Evolutionary conservation across 2,113 vertebrate genomes (phyloP).

Genomic region (Nyctereutes procyonoides): DNA sequence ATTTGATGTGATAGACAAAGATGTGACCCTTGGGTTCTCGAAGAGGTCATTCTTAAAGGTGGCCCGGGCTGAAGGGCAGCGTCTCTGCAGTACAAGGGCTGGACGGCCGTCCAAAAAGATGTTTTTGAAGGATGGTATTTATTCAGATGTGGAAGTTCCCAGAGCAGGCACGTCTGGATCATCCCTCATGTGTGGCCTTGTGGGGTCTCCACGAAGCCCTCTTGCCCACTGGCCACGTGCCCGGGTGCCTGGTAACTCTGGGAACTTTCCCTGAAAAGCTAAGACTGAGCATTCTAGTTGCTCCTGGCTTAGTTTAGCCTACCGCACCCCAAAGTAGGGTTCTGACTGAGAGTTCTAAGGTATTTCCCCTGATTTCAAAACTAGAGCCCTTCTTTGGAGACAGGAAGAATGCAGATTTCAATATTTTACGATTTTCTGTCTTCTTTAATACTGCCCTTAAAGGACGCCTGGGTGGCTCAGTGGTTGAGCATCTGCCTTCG

Average conservation of each 20-base stretch:
- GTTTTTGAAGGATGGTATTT: neutral
- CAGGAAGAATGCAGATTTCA: slow-evolving; percentile 57
- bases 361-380: slow-evolving; percentile 23
- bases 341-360: neutral
- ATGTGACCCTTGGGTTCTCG: neutral
- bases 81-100: neutral
- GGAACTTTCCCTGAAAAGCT: neutral
- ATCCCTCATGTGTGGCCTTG: accelerated
- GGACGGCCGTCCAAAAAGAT: neutral
- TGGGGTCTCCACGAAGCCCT: neutral
- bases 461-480: no score
- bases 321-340: neutral
- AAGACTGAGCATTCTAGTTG: no score
- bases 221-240: neutral
- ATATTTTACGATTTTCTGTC: neutral
- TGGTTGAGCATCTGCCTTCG: no score
- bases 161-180: accelerated
- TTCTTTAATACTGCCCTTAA: slow-evolving; percentile 47
- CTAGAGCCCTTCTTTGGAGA: slow-evolving; percentile 61
- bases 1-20: neutral
- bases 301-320: neutral
- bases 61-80: neutral
- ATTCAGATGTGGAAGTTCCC: neutral
- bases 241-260: neutral
- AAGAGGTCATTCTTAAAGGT: neutral